Conservation (phyloP, 37 sponge, comb jelly and placozoan genomes). For the Chondrilla cf. caribensis region DNA sequence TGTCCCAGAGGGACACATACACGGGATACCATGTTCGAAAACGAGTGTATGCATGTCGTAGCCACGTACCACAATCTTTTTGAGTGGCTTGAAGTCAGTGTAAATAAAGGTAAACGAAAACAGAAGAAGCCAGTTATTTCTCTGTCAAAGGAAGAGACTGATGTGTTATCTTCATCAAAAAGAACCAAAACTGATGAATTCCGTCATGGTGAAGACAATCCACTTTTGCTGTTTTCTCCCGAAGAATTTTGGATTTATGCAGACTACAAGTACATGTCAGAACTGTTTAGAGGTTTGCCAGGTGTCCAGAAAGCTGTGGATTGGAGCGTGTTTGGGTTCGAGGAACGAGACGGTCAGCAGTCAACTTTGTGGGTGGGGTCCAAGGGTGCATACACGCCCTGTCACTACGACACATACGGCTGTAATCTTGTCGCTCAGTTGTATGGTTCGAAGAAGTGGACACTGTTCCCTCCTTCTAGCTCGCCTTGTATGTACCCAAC, state of each 20-base stretch:
- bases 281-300: slow-evolving; percentile 47
- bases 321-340: slow-evolving; percentile 83
- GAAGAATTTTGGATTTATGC: slow-evolving; percentile 76
- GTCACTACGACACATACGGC: slow-evolving; percentile 95
- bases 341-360: slow-evolving; percentile 48
- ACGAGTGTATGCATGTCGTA: slow-evolving; percentile 56
- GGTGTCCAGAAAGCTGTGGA: slow-evolving; percentile 42
- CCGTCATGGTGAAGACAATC: neutral
- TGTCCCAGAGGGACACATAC: slow-evolving; percentile 40
- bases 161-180: neutral
- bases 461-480: slow-evolving; percentile 68
- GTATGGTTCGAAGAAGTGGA: slow-evolving; percentile 84
- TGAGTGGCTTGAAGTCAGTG: slow-evolving; percentile 46
- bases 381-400: slow-evolving; percentile 88
- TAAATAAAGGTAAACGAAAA: neutral
- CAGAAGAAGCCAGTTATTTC: neutral
- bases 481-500: slow-evolving; percentile 71
- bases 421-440: slow-evolving; percentile 91
- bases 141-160: neutral
- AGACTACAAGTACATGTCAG: slow-evolving; percentile 83
- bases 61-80: slow-evolving; percentile 52
- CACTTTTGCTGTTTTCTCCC: slow-evolving; percentile 6
- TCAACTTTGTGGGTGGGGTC: slow-evolving; percentile 90
- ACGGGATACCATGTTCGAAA: slow-evolving; percentile 59
- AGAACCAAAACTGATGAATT: neutral